These are phyloP conservation scores for Hydrocynus forskahlii DNA, from an alignment of 2,797 vertebrate genomes.

Conservation along the genomic window DNA sequence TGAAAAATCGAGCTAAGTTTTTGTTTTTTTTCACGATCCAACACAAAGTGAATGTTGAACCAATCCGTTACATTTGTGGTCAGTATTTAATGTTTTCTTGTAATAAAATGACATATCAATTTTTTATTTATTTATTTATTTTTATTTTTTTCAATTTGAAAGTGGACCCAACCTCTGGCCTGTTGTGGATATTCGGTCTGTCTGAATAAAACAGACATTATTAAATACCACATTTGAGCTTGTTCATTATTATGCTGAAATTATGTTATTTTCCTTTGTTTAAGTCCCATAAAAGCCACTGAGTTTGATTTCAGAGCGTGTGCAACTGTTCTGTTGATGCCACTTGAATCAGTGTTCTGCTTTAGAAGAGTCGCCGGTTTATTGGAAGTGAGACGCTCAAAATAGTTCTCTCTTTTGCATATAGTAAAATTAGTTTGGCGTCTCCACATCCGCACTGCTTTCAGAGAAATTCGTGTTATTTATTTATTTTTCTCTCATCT, in stretches of 20 bases:
- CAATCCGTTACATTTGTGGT: no score
- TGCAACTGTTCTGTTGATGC: neutral
- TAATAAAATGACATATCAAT: no score
- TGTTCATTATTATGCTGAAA: neutral
- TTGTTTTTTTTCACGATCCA: no score
- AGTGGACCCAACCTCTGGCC: no score
- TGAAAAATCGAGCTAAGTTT: no score
- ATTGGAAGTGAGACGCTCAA: constrained; percentile 49
- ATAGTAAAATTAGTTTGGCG: constrained; percentile 39
- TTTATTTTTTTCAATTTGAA: no score
- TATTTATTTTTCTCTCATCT: neutral
- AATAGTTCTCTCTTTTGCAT: constrained; percentile 58
- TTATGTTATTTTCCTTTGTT: no score
- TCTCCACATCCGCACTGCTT: constrained; percentile 40
- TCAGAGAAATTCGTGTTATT: constrained; percentile 23
- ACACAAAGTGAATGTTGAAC: no score
- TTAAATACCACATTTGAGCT: neutral
- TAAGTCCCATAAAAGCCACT: no score
- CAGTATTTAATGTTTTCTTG: no score
- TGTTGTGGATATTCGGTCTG: no score
- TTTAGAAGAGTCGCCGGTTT: constrained; percentile 35
- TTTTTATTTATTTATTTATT: no score
- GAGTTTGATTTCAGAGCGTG: neutral
- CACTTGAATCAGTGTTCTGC: constrained; percentile 35
- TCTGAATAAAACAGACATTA: neutral